Conservation (phyloP, 2,888 invertebrate genomes). For the Papilio elwesi region DNA sequence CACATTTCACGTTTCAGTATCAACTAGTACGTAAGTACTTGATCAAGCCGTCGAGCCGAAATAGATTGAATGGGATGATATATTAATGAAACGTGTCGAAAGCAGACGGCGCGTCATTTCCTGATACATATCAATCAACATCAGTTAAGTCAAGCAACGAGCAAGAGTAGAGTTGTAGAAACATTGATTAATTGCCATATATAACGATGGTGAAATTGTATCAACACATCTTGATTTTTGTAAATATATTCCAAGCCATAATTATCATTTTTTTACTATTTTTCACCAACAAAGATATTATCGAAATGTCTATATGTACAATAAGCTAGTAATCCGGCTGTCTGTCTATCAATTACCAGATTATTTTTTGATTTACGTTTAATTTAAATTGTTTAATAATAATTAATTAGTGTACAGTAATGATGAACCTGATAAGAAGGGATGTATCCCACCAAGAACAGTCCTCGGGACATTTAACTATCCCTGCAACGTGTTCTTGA, state of each 20-base stretch:
- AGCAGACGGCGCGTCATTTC: slow-evolving; percentile 32
- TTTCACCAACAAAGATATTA: too few species aligned
- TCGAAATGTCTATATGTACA: too few species aligned
- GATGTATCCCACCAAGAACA: too few species aligned
- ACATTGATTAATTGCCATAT: slow-evolving; percentile 14
- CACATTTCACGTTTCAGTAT: slow-evolving; percentile 11
- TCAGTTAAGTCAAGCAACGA: slow-evolving; percentile 35
- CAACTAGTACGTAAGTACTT: slow-evolving; percentile 19
- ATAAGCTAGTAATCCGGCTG: too few species aligned
- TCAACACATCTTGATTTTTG: neutral
- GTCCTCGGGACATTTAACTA: too few species aligned
- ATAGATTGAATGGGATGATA: slow-evolving; percentile 26
- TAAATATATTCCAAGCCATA: neutral
- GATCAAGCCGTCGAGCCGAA: slow-evolving; percentile 26
- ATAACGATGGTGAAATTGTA: neutral
- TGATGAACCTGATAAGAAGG: too few species aligned
- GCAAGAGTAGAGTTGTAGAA: slow-evolving; percentile 12
- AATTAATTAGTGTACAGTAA: too few species aligned
- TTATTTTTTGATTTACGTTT: too few species aligned
- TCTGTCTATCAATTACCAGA: too few species aligned
- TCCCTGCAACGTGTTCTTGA: too few species aligned
- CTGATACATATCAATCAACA: slow-evolving; percentile 37
- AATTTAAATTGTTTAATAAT: too few species aligned
- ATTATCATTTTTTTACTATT: too few species aligned
- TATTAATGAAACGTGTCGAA: slow-evolving; percentile 37